Base-by-base conservation (phyloP, 1,140 invertebrate species). In the Euura saliciscinereae region DNA sequence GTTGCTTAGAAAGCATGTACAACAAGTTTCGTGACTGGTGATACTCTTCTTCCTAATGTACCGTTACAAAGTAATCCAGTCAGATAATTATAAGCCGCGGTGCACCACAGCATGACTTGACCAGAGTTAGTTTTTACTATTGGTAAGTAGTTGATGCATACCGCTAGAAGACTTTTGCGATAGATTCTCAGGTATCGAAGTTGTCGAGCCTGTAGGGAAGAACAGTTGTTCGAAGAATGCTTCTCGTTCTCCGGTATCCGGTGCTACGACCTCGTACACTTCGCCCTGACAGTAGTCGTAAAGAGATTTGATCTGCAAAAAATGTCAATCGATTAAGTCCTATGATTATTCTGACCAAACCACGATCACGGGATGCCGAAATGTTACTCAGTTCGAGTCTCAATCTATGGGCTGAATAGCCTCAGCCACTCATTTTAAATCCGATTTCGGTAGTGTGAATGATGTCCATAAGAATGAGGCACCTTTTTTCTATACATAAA, bases 141-240 rank as follows among this genome's bases (percentile, higher is more conserved):
- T 59, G 51, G 13, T 59, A 59, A 59, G 6, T 11, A 59, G 10
- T 3, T 59, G 10, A 59, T 59, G 13, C 13, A 59, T 59, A 59
- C 51, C 51, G 51, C 51, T 59, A 6, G 51, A 59, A 59, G 6
- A 59, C 3, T 71, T 76, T 28, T 45, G 11, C 28, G 68, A 45
- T 42, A 2, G 11, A 45, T 44, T 44, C 6, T 11, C 11, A 45
- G 44, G 28, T 43, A 59, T 59, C 13, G 51, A 59, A 3, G 51
- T 4, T 59, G 51, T 65, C 45, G 51, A 59, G 3, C 3, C 51
- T 3, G 51, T 11, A n/a, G 10, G 44, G 45, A 72, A 43, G 13
- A 72, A 45, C 28, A 71, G 71, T 44, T 44, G 13, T 64, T 45
- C 66, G 10, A 72, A 72, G 28, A 72, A 72, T 67, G 65, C 43